Base-by-base conservation (phyloP, 2,797 vertebrate genomes). In the Florisuga fusca region DNA sequence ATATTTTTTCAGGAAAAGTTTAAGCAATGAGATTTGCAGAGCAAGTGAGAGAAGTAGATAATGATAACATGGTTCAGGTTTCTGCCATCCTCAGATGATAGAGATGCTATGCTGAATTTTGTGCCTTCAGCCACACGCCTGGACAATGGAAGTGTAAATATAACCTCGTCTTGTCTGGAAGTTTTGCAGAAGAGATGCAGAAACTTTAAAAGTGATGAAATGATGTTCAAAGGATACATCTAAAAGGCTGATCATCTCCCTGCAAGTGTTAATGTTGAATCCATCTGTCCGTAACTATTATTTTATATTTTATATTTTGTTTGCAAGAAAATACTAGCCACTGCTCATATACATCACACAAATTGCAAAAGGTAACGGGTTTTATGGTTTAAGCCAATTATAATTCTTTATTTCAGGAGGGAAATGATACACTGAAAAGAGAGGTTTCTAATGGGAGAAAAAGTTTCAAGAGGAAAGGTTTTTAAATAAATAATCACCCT, bases 181-280 rank as follows among this genome's bases (percentile, higher is more conserved):
- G 57, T 33, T 90, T 81, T 82, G 64, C 38, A 68, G 77, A 88
- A 50, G 31, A 77, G 45, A 74, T 72, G 18, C 59, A 89, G 69
- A 68, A 87, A 33, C 6, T 72, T 89, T 31, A 34, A 80, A 81
- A 17, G 26, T 54, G 46, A 43, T 25, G 19, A 92, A 82, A 54
- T 68, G 2, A 66, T 15, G 4, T 67, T 75, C 43, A 94, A 97
- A 99, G 98, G 99, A 99, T 99, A 99, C 99, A 29, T 99, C 99
- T 98, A 99, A 97, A 90, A 99, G 98, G 97, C 98, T 98, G 94
- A 99, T 97, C 98, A 99, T 98, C 72, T 98, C 93, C 59, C 98
- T 98, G 97, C 98, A 98, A 54, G 99, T 99, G 19, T 98, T 98
- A 91, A 98, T 61, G 93, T 97, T 97, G 95, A 99, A 99, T 72